These are phyloP conservation scores for Lordiphosa stackelbergi DNA, from an alignment of 1,140 invertebrate genomes.

Conservation along the genomic window DNA sequence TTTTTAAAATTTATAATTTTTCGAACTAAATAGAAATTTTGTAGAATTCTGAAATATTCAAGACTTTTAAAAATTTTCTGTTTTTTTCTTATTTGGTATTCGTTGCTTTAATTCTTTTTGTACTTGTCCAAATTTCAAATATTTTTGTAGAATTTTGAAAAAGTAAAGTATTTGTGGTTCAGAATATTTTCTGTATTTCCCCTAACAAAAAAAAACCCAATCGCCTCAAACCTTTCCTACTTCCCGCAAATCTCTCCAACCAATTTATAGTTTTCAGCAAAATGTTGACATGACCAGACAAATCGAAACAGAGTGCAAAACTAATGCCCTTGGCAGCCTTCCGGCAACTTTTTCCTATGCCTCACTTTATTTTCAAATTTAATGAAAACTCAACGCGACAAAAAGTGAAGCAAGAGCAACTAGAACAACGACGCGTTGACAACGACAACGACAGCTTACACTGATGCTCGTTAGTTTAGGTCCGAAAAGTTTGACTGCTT, in stretches of 20 bases:
- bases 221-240: background rate
- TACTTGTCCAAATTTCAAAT: too few species aligned
- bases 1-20: too few species aligned
- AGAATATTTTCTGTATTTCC: too few species aligned
- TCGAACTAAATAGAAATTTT: too few species aligned
- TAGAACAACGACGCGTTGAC: constrained; percentile 12
- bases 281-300: constrained; percentile 28
- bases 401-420: constrained; percentile 4
- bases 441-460: constrained; percentile 53
- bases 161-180: too few species aligned
- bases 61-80: too few species aligned
- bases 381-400: constrained; percentile 47
- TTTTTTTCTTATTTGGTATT: too few species aligned
- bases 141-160: background rate
- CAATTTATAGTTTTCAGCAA: constrained; percentile 36
- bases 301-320: constrained; percentile 4
- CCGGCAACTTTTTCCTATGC: constrained; percentile 19
- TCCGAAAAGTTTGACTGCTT: constrained; percentile 44
- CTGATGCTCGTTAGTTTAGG: constrained; percentile 63
- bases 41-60: too few species aligned
- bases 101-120: too few species aligned
- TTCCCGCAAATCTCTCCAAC: background rate
- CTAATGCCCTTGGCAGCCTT: constrained; percentile 25
- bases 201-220: too few species aligned
- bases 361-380: constrained; percentile 51